Base-by-base conservation (phyloP, 2,797 vertebrate genomes). In the Melanotaenia trifasciata region DNA sequence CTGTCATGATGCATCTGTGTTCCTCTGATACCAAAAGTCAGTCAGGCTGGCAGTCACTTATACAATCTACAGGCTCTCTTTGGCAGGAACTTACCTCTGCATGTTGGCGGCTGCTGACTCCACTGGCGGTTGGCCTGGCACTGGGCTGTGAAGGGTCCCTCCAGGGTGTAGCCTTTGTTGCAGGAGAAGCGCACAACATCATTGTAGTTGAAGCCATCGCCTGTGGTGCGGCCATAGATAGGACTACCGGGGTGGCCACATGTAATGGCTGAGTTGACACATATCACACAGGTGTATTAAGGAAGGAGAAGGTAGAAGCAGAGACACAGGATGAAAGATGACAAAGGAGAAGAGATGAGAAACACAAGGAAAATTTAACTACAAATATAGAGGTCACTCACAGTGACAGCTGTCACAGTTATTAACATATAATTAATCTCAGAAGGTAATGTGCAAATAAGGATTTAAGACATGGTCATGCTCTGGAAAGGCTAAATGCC, bases 201-300 rank as follows among this genome's bases (percentile, higher is more conserved):
- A 72, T 98, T 97, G 92, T 98, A 97, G 91, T 99, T 99, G 88
- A 97, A 99, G 84, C 97, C 97, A 2, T 96, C 98, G 63, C 97
- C 98, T 79, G 94, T 95, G 72, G 98, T 98, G 86, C 96, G 96
- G 71, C 98, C 98, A 69, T 99, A 98, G 91, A 99, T 98, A 4
- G 98, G 98, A 80, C 97, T 99, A 0, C 98, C 98, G 2, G 98
- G 98, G 81, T 99, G 98, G 79, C 98, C 98, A 62, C 98, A 99
- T 76, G 98, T 99, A 87, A 99, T 91, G 0, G 98, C 98, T 79
- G 13, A 54, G 78, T 64, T 26, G 56, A 79, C 54, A 47, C 14
- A n/a, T 22, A 69, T 62, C 59, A 74, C 24, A 66, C 63, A 40
- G 61, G 62, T 62, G 70, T 0, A 10, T 16, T 54, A 70, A 26